Evolutionary conservation across 2,113 vertebrate genomes (phyloP), one percentile per base, ranked within the genome.

Genomic region (Pedionomus torquatus): DNA sequence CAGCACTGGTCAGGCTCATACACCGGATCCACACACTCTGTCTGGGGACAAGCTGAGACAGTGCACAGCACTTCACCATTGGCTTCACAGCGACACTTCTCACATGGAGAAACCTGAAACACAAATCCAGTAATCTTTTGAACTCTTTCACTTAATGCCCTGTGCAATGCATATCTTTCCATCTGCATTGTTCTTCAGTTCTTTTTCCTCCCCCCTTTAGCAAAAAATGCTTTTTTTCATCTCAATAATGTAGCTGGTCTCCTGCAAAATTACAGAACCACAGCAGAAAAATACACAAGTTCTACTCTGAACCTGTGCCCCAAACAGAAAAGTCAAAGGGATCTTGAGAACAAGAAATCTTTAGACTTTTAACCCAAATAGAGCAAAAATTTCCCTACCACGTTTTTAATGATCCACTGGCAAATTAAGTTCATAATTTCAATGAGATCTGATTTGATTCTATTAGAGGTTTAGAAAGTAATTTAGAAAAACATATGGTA

Each of bases 1-100:
- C 99, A 99, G 98, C 99, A 99, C 96, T 99, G 99, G 75, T 99
- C 99, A 0, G 99, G 99, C 97, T 99, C 99, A 8, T 99, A 99
- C 58, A 99, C 98, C 0, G 99, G 99, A 96, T 99, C 99, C 98
- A 99, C 99, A 7, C 99, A 99, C 95, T 99, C 99, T 0, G 99
- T 99, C 98, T 99, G 99, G 60, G 99, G 99, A 96, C 99, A 99
- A 35, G 99, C 99, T 2, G 99, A 98, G 92, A 99, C 99, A 0
- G 99, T 99, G 94, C 99, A 99, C 96, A 99, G 94, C 91, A 99
- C 99, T 93, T 99, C 99, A 5, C 99, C 99, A 2, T 98, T 99
- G 90, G 98, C 98, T 96, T 99, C 99, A 21, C 99, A 99, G 69
- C 99, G 98, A 83, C 99, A 99, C 97, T 98, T 98, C 95, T 99